A percentile compares a stretch with the other conserved stretches of the same genome.
Conservation (phyloP, 2,888 invertebrate species). For the Macrosiphum euphorbiae region DNA sequence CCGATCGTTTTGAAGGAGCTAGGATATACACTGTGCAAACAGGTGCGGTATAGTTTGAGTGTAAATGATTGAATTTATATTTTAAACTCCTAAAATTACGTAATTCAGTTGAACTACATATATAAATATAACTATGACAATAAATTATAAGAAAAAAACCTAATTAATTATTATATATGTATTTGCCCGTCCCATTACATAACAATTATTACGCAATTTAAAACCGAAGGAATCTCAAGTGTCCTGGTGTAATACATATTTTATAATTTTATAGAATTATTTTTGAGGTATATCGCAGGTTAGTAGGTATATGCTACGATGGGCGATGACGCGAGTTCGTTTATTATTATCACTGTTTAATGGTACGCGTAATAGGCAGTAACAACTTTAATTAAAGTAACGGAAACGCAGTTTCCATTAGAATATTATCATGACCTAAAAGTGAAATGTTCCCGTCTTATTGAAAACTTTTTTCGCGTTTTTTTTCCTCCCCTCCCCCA, state of each 20-base stretch:
- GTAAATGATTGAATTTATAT: neutral
- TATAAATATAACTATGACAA: neutral
- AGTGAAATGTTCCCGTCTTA: slow-evolving; percentile 27
- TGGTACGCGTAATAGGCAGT: neutral
- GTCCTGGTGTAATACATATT: neutral
- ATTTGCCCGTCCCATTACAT: neutral
- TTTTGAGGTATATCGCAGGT: neutral
- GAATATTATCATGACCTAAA: slow-evolving; percentile 32
- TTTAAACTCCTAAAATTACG: neutral
- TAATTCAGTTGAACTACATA: neutral
- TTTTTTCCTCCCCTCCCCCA: too few species aligned
- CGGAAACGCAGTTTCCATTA: slow-evolving; percentile 23
- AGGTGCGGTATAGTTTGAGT: neutral
- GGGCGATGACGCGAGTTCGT: neutral
- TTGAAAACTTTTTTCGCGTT: neutral
- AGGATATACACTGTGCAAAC: neutral
- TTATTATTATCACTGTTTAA: neutral
- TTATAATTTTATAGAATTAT: neutral
- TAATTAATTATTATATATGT: neutral
- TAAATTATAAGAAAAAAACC: neutral
- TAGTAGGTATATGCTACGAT: neutral
- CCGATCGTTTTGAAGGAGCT: neutral
- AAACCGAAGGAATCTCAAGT: neutral
- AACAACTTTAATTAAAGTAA: slow-evolving; percentile 23
- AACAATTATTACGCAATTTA: neutral